A percentile compares a stretch with the other conserved stretches of the same genome.
Evolutionary conservation across 2,888 invertebrate genomes (phyloP).

Genomic region (Epirrita christyi): DNA sequence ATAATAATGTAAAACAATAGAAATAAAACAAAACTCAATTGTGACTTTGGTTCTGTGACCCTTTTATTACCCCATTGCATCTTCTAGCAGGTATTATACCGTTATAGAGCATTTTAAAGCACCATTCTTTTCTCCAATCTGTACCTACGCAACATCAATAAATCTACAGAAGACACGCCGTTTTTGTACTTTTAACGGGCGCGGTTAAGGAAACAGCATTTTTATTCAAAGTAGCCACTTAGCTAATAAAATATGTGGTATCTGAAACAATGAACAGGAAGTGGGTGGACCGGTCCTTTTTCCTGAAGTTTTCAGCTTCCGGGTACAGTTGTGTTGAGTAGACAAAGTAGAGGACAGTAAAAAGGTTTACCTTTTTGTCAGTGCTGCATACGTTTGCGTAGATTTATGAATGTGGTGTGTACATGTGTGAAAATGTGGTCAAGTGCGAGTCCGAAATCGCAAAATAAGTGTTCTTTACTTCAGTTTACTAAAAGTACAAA

Average conservation of each 20-base stretch:
- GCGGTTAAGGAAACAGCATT: slow-evolving; percentile 70
- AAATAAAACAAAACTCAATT: slow-evolving; percentile 1
- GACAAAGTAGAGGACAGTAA: slow-evolving; percentile 28
- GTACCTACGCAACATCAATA: slow-evolving; percentile 50
- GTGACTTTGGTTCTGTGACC: slow-evolving; percentile 4
- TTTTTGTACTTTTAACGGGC: slow-evolving; percentile 76
- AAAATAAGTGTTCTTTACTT: too few species aligned
- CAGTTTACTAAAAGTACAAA: too few species aligned
- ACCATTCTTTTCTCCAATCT: slow-evolving; percentile 22
- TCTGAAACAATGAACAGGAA: slow-evolving; percentile 75
- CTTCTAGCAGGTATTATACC: slow-evolving; percentile 9
- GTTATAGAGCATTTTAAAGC: slow-evolving; percentile 21
- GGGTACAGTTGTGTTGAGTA: slow-evolving; percentile 17
- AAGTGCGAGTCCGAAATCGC: background rate
- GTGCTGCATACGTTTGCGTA: slow-evolving; percentile 13
- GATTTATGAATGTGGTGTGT: slow-evolving; percentile 11
- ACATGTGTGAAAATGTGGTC: background rate
- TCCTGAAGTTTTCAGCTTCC: slow-evolving; percentile 41
- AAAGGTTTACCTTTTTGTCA: slow-evolving; percentile 26
- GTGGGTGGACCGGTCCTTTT: slow-evolving; percentile 70
- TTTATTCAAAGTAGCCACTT: slow-evolving; percentile 84
- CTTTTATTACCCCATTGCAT: slow-evolving; percentile 19
- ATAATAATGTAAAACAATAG: too few species aligned
- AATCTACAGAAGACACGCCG: slow-evolving; percentile 57
- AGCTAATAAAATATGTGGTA: slow-evolving; percentile 82